These are phyloP conservation scores for Parelbella ahira DNA, from an alignment of 2,888 invertebrate species.

Conservation along the genomic window DNA sequence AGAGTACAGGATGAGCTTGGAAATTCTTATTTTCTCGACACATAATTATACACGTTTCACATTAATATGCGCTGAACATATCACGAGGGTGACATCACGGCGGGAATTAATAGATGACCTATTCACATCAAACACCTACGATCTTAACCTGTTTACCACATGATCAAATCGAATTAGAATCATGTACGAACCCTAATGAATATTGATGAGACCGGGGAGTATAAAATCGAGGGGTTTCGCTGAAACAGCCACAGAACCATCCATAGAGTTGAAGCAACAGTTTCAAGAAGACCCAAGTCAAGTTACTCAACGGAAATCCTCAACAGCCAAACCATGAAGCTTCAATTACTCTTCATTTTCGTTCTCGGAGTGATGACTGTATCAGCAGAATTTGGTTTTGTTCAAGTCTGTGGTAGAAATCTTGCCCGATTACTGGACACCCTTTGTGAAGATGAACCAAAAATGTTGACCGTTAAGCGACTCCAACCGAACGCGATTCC, in stretches of 20 bases:
- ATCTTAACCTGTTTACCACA: constrained; percentile 17
- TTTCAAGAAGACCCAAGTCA: too few relatives aligned
- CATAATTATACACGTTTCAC: background rate
- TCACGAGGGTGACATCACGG: background rate
- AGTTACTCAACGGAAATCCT: too few relatives aligned
- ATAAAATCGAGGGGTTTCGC: constrained; percentile 29
- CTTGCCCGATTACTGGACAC: constrained; percentile 33
- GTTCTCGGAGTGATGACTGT: background rate
- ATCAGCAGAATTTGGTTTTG: background rate
- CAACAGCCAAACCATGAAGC: constrained; percentile 7
- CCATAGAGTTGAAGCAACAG: too few relatives aligned
- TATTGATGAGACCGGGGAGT: constrained; percentile 33
- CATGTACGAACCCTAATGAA: constrained; percentile 27
- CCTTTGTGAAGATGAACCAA: constrained; percentile 30
- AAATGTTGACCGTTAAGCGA: constrained; percentile 3
- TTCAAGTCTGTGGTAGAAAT: constrained; percentile 35
- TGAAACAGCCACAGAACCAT: constrained; percentile 2
- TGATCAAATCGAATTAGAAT: constrained; percentile 33
- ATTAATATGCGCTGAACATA: constrained; percentile 4
- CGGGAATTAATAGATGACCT: background rate
- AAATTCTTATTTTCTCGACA: too few relatives aligned
- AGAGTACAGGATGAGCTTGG: too few relatives aligned
- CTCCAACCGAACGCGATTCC: constrained; percentile 5
- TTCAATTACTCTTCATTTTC: constrained; percentile 5
- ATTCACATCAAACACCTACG: constrained; percentile 7